Conservation (phyloP, 2,113 vertebrate genomes). For the Brachionichthys hirsutus region DNA sequence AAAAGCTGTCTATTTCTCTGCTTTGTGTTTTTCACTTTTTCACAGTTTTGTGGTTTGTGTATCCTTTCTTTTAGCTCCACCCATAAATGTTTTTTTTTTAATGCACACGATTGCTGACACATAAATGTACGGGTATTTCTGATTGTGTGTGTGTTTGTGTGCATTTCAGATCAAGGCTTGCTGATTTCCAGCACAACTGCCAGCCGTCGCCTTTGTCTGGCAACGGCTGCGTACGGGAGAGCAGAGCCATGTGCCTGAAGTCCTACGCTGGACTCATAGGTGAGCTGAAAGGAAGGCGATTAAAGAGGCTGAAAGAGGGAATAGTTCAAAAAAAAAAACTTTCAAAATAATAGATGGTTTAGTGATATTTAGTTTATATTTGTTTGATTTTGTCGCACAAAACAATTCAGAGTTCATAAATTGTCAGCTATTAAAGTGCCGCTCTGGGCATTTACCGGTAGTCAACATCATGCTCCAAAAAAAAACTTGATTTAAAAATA, state of each 20-base stretch:
- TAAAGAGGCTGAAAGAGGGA: constrained; percentile 11
- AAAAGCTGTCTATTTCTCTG: too few species aligned
- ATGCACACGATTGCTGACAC: background rate
- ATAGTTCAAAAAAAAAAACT: too few species aligned
- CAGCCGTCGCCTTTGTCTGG: constrained; percentile 72
- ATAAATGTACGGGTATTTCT: background rate
- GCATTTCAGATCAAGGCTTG: constrained; percentile 85
- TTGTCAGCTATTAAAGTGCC: constrained; percentile 16
- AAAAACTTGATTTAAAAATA: constrained; percentile 34
- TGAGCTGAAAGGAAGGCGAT: constrained; percentile 63
- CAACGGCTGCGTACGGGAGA: constrained; percentile 83
- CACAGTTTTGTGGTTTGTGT: too few species aligned
- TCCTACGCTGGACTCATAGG: constrained; percentile 93
- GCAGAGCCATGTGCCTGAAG: constrained; percentile 84
- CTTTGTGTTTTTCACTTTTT: too few species aligned
- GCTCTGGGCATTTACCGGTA: constrained; percentile 1
- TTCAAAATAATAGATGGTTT: constrained; percentile 15
- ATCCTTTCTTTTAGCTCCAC: too few species aligned
- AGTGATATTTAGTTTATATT: constrained; percentile 11
- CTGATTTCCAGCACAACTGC: constrained; percentile 92
- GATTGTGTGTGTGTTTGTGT: constrained; percentile 10
- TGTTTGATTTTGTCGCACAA: constrained; percentile 17
- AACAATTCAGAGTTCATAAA: constrained; percentile 16
- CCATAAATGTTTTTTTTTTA: too few species aligned
- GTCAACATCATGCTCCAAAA: constrained; percentile 12